These are phyloP conservation scores for Pseudocheirus occidentalis DNA, from an alignment of 2,797 vertebrate genomes.

Conservation along the genomic window DNA sequence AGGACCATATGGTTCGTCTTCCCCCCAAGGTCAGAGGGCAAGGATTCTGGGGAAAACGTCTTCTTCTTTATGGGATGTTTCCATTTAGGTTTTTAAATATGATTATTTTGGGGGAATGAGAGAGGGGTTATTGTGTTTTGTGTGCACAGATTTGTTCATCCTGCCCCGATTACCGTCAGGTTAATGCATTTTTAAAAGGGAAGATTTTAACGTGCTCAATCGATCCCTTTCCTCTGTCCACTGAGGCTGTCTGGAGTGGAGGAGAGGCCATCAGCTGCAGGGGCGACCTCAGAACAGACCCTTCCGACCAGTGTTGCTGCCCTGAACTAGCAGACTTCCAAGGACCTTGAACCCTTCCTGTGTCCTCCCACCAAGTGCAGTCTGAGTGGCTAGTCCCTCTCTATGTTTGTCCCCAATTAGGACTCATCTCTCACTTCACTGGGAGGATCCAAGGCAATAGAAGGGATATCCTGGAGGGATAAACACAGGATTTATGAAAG, in stretches of 20 bases:
- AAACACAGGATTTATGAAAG: not conserved
- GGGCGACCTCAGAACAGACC: not conserved
- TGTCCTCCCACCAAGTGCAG: not conserved
- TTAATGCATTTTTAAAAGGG: constrained; percentile 74
- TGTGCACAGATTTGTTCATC: not conserved
- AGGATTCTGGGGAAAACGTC: not conserved
- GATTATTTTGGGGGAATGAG: not conserved
- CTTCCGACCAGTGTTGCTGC: not conserved
- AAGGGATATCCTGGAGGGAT: not conserved
- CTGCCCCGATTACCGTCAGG: constrained; percentile 57
- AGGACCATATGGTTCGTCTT: not conserved
- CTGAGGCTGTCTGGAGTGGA: not conserved
- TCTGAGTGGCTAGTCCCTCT: not conserved
- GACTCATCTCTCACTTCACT: not conserved
- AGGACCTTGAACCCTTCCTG: not conserved
- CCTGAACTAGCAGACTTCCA: not conserved
- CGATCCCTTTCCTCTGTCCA: constrained; percentile 17
- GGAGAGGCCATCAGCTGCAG: not conserved
- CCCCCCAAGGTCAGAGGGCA: not conserved
- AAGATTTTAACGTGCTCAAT: constrained; percentile 7
- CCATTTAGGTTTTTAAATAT: constrained; percentile 16
- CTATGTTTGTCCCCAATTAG: not conserved
- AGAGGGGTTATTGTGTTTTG: too few species aligned
- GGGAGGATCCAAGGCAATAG: not conserved
- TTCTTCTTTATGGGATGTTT: constrained; percentile 33